Percentiles rank a stretch among this genome's conserved stretches.
These are phyloP conservation scores for Drosophila truncata DNA, from an alignment of 1,140 invertebrate genomes.

Conservation along the genomic window DNA sequence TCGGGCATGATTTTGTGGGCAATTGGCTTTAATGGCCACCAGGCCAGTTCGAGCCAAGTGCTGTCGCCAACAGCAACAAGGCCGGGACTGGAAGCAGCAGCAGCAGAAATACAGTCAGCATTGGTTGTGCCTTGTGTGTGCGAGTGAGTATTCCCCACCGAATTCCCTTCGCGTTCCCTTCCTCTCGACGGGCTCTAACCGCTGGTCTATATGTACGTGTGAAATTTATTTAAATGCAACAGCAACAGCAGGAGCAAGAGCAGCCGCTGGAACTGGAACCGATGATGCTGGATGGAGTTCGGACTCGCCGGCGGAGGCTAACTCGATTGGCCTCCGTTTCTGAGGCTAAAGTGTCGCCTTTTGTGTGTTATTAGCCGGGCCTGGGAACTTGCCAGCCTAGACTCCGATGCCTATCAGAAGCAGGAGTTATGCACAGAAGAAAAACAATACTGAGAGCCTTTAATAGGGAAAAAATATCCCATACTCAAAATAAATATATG, in stretches of 20 bases:
- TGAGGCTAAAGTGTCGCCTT: slow-evolving; percentile 57
- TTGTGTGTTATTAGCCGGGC: slow-evolving; percentile 36
- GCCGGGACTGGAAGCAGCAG: slow-evolving; percentile 7
- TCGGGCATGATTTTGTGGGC: slow-evolving; percentile 83
- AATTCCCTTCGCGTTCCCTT: neutral
- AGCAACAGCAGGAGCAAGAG: slow-evolving; percentile 42
- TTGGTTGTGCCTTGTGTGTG: slow-evolving; percentile 14
- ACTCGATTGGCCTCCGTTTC: slow-evolving; percentile 57
- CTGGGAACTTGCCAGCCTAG: slow-evolving; percentile 49
- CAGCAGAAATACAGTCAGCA: slow-evolving; percentile 6
- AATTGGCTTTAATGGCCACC: slow-evolving; percentile 79
- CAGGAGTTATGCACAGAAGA: slow-evolving; percentile 12
- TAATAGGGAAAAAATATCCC: neutral
- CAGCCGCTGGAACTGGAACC: slow-evolving; percentile 18
- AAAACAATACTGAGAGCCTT: neutral
- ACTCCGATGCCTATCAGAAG: slow-evolving; percentile 56
- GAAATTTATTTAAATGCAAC: slow-evolving; percentile 81
- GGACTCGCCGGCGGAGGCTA: slow-evolving; percentile 22
- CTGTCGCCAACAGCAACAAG: slow-evolving; percentile 58
- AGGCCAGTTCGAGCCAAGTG: slow-evolving; percentile 47
- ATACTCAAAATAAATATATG: neutral
- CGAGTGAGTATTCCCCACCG: slow-evolving; percentile 1
- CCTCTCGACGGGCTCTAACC: slow-evolving; percentile 10
- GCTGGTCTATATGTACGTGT: slow-evolving; percentile 52
- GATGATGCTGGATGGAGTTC: slow-evolving; percentile 20